phyloP scores from a whole-genome alignment of 2,797 vertebrate genomes.

The Sphenopsis melanotis region DNA sequence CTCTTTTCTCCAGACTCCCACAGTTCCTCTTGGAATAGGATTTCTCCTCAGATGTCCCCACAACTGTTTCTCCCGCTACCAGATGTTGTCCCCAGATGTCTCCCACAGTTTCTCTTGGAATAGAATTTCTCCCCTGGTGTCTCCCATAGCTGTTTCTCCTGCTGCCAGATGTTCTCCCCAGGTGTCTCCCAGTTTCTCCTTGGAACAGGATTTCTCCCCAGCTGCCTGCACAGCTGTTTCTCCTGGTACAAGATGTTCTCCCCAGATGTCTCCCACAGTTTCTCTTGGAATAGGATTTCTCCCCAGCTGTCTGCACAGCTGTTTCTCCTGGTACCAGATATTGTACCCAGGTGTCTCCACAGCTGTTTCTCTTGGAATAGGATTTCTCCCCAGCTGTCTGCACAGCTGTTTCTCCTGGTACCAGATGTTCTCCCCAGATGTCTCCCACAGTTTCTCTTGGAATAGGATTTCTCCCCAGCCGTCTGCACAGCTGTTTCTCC shows the following conservation, averaged over 20 bases:
- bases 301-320: neutral
- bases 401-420: neutral
- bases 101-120: no score
- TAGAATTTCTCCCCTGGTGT: no score
- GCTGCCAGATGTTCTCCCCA: no score
- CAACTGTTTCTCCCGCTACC: no score
- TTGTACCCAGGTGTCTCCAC: no score
- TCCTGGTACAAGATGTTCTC: neutral
- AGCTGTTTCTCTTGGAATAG: neutral
- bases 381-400: neutral
- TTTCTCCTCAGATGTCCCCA: neutral
- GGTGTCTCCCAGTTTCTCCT: neutral
- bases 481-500: neutral
- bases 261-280: no score
- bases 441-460: no score
- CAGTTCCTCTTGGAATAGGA: neutral
- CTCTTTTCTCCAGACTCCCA: neutral
- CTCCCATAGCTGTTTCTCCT: neutral
- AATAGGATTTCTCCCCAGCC: neutral
- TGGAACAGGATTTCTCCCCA: neutral
- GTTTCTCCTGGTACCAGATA: no score
- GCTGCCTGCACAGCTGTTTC: neutral
- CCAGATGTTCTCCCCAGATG: neutral
- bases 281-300: no score
- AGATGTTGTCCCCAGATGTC: no score